Evolutionary conservation across 2,113 vertebrate species (phyloP), one percentile per base, ranked within the genome.

Genomic region (Eretmochelys imbricata): DNA sequence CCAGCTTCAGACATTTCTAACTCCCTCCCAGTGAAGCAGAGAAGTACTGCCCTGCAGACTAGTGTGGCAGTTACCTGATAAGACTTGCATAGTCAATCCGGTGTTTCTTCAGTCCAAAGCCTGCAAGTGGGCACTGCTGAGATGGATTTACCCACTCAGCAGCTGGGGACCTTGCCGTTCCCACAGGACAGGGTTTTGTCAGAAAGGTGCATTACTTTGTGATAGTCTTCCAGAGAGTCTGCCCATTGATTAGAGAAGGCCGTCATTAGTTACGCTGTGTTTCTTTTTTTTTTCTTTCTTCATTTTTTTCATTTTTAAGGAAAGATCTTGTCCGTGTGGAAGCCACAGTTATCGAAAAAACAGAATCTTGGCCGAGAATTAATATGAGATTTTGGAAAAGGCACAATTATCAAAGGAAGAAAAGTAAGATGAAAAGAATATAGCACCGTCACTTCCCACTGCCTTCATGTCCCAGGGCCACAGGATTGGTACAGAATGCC

Each of bases 331-430:
- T 99, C 5, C 97, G 98, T 2, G 99, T 99, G 38, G 99, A 99
- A 94, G 99, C 99, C 11, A 99, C 99, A 0, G 98, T 99, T 93
- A 94, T 99, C 0, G 99, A 99, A 80, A 99, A 99, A 97, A 99
- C 99, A 0, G 98, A 99, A 57, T 99, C 99, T 0, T 99, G 98
- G 98, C 99, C 99, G 0, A 99, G 97, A 87, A 88, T 99, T 51
- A 97, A 98, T 85, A 96, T 99, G 98, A 98, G 93, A 75, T 99
- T 99, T 91, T 84, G 85, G 98, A 99, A 53, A 93, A 98, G 98
- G 54, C 98, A 96, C 83, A 97, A 98, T 96, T 98, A 95, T 80
- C 98, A 97, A 69, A 99, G 31, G 94, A 99, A 98, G 86, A 99
- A 27, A 96, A 98, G 99, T 99, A 96, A 97, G 99, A 91, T 22